Percentiles rank a stretch among this genome's conserved stretches.
These are phyloP conservation scores for Tapera naevia DNA, from an alignment of 2,797 vertebrate species.

Conservation along the genomic window DNA sequence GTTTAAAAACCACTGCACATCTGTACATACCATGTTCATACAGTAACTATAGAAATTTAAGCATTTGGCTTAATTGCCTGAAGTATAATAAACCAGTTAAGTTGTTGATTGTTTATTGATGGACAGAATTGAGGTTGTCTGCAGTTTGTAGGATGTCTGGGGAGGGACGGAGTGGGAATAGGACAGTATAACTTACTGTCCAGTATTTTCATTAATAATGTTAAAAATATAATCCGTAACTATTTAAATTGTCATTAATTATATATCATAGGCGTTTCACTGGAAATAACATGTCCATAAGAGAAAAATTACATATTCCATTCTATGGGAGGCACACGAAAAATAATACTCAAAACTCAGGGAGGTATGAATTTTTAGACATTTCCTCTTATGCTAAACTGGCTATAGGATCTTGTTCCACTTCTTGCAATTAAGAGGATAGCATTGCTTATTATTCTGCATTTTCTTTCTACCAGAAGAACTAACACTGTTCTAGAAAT, in stretches of 20 bases:
- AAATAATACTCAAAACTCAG: slow-evolving; percentile 79
- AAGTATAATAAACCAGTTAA: not conserved
- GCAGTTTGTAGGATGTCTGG: slow-evolving; percentile 55
- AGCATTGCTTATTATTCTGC: slow-evolving; percentile 75
- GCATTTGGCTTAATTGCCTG: slow-evolving; percentile 48
- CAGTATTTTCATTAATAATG: slow-evolving; percentile 71
- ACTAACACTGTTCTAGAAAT: slow-evolving; percentile 71
- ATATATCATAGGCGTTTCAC: slow-evolving; percentile 79
- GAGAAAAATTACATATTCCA: slow-evolving; percentile 78
- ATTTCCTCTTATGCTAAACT: slow-evolving; percentile 78
- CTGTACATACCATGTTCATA: slow-evolving; percentile 15
- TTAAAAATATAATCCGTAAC: slow-evolving; percentile 73
- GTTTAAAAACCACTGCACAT: not conserved
- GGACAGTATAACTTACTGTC: slow-evolving; percentile 66
- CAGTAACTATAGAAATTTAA: not conserved
- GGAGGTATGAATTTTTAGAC: slow-evolving; percentile 79
- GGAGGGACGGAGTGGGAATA: slow-evolving; percentile 72
- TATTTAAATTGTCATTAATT: slow-evolving; percentile 79
- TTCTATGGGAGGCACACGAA: slow-evolving; percentile 78
- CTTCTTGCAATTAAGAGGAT: slow-evolving; percentile 77
- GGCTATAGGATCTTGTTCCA: slow-evolving; percentile 75
- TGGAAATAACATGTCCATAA: slow-evolving; percentile 79
- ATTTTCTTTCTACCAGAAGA: slow-evolving; percentile 74
- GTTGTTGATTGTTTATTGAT: slow-evolving; percentile 27
- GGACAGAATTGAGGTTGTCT: slow-evolving; percentile 42